These are phyloP conservation scores for Trematomus bernacchii DNA, from an alignment of 2,797 vertebrate genomes.

Conservation along the genomic window DNA sequence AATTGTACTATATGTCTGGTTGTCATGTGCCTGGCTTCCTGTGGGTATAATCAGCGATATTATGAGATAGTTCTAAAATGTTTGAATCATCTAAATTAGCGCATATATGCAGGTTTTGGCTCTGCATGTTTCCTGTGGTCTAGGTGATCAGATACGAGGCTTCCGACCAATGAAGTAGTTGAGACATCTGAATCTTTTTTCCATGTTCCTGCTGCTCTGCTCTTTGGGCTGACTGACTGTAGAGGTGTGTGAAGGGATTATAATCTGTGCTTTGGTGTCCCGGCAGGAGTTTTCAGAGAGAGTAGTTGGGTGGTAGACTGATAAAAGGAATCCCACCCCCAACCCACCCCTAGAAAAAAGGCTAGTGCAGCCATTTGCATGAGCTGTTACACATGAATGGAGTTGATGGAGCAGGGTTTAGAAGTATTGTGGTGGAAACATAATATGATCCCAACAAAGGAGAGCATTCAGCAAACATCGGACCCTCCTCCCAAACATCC, in stretches of 20 bases:
- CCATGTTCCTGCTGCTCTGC: neutral
- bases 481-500: slow-evolving; percentile 53
- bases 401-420: slow-evolving; percentile 87
- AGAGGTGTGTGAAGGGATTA: slow-evolving; percentile 33
- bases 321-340: slow-evolving; percentile 63
- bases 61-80: neutral
- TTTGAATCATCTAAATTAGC: neutral
- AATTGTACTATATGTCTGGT: slow-evolving; percentile 8
- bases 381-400: slow-evolving; percentile 89
- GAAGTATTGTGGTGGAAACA: slow-evolving; percentile 88
- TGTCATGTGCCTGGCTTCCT: slow-evolving; percentile 24
- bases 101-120: neutral
- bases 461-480: slow-evolving; percentile 79
- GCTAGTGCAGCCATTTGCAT: slow-evolving; percentile 85
- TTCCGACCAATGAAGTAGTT: neutral
- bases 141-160: neutral
- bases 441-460: slow-evolving; percentile 88
- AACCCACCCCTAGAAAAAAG: slow-evolving; percentile 51
- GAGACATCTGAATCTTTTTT: neutral
- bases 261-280: slow-evolving; percentile 46
- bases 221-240: neutral
- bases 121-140: neutral
- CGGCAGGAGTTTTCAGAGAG: slow-evolving; percentile 41
- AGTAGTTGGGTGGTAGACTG: slow-evolving; percentile 61
- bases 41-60: slow-evolving; percentile 13